A percentile compares a stretch with the other conserved stretches of the same genome.
Evolutionary conservation across 1,140 invertebrate species (phyloP).

Genomic region (Leptopilina boulardi): DNA sequence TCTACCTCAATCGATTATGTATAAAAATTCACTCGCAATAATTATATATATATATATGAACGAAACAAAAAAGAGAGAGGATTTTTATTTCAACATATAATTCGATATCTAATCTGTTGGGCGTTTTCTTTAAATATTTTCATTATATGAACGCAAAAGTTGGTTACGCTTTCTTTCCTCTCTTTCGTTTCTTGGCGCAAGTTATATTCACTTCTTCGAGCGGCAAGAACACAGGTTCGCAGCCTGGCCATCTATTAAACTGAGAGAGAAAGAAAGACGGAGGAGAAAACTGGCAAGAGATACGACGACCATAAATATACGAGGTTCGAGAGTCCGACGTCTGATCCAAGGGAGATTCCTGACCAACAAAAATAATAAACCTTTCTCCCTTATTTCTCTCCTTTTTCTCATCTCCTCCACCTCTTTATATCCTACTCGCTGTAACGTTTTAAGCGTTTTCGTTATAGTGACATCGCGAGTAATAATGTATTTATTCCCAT

Average conservation of each 20-base stretch:
- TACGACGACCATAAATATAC: constrained; percentile 74
- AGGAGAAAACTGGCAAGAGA: constrained; percentile 60
- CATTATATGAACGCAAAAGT: neutral
- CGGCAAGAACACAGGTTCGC: constrained; percentile 74
- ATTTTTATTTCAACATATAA: no score
- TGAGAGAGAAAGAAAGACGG: constrained; percentile 46
- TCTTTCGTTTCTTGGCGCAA: constrained; percentile 14
- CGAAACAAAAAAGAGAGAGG: no score
- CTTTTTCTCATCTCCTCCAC: constrained; percentile 33
- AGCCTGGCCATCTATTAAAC: constrained; percentile 72
- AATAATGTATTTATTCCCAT: constrained; percentile 31
- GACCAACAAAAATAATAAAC: constrained; percentile 61
- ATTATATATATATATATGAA: no score
- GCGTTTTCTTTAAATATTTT: neutral
- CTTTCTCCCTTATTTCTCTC: constrained; percentile 45
- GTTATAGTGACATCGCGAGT: constrained; percentile 11
- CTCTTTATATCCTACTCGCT: no score
- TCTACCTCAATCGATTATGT: no score
- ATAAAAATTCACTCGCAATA: no score
- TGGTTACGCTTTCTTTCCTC: constrained; percentile 11
- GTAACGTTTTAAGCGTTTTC: neutral
- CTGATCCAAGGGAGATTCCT: constrained; percentile 69
- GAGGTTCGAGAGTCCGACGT: constrained; percentile 66
- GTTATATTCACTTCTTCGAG: constrained; percentile 52
- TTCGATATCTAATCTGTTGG: neutral